Percentiles rank a stretch among this genome's conserved stretches.
phyloP scores from a whole-genome alignment of 1,140 invertebrate species.

The Listronotus oregonensis region DNA sequence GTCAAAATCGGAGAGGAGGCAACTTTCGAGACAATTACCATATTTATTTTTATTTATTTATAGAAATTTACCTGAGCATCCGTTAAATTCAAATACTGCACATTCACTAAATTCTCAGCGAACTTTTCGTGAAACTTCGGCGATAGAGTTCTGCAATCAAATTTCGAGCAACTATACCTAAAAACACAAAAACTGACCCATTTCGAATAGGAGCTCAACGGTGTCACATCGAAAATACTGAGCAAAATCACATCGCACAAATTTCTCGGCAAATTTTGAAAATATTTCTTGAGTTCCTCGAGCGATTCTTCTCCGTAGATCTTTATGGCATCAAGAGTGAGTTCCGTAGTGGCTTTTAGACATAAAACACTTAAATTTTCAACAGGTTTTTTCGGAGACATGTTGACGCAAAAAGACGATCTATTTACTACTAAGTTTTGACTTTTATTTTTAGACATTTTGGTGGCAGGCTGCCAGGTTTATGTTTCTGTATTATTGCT shows the following conservation, averaged over 20 bases:
- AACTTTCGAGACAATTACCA: no score
- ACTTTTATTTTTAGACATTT: conserved; percentile 17
- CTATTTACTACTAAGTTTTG: background rate
- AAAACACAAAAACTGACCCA: conserved; percentile 24
- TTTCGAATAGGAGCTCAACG: conserved; percentile 18
- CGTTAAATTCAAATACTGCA: conserved; percentile 68
- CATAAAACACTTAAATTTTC: conserved; percentile 29
- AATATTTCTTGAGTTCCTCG: conserved; percentile 14
- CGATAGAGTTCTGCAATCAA: conserved; percentile 16
- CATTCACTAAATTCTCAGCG: conserved; percentile 13
- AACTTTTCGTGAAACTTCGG: conserved; percentile 27
- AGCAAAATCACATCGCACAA: conserved; percentile 11
- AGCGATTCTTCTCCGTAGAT: conserved; percentile 1
- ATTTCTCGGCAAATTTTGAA: conserved; percentile 7
- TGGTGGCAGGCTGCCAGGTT: conserved; percentile 12
- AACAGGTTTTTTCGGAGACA: conserved; percentile 38
- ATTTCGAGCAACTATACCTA: conserved; percentile 10
- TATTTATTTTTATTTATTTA: no score
- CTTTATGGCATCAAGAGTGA: conserved; percentile 13
- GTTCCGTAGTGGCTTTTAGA: background rate
- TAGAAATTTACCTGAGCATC: conserved; percentile 71
- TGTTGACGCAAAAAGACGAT: conserved; percentile 14
- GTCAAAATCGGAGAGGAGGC: no score
- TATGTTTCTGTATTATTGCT: background rate
- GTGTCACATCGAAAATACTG: conserved; percentile 10